Base-by-base conservation (phyloP, 2,113 vertebrate genomes). In the Pteropus alecto region DNA sequence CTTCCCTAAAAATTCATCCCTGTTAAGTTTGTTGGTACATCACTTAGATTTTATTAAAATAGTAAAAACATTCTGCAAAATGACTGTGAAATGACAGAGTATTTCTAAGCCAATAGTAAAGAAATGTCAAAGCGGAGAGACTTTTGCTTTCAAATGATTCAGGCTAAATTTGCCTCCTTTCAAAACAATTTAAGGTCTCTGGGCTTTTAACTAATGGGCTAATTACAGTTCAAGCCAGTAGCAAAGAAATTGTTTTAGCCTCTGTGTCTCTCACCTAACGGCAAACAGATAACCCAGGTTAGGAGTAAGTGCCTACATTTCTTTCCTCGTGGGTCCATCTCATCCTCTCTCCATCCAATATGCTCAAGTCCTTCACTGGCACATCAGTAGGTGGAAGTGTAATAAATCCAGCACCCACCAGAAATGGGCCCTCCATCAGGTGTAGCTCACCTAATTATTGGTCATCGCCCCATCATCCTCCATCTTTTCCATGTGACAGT, bases 11-110 rank as follows among this genome's bases (percentile, higher is more conserved):
- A 63, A 33, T 7, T 9, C 79, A 41, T 28, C 58, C 21, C 73
- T 60, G 3, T 51, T 77, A 58, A 54, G n/a, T 51, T 56, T 54
- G 33, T 78, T 21, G 68, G 87, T 14, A 51, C 16, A 22, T 86
- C 54, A 8, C 68, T 56, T 76, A 68, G 56, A 51, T 74, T 95
- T 94, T 65, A 65, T 83, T 79, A 61, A 86, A 38, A 61, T 30
- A 74, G n/a, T 73, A 51, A 93, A 88, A 65, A 10, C 24, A 56
- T 78, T 78, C 60, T 48, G 13, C 73, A 73, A 38, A 65, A 28
- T 58, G 65, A 46, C 86, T 71, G 56, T 9, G 46, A 83, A 93
- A 77, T 12, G 7, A 65, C 10, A 28, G 30, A 14, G 4, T 0
- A 1, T 82, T 78, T 90, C 74, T 86, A 41, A 92, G 61, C 87